A percentile compares a stretch with the other conserved stretches of the same genome.
Evolutionary conservation across 2,113 vertebrate species (phyloP).

Genomic region (Litocranius walleri): DNA sequence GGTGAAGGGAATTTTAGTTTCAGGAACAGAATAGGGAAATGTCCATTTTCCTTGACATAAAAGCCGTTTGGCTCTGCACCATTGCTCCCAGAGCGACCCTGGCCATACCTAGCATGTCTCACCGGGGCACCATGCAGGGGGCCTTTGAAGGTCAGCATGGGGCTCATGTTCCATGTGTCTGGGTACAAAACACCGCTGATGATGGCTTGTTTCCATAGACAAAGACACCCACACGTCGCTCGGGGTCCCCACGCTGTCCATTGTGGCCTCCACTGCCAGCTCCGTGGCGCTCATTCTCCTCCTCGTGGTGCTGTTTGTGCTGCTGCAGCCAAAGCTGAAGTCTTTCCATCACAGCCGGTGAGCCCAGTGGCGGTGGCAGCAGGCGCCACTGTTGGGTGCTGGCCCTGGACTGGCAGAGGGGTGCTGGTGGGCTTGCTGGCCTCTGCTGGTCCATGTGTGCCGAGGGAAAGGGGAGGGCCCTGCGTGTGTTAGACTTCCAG

Average conservation of each 20-base stretch:
- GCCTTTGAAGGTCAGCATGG: background rate
- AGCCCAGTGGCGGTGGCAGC: constrained; percentile 32
- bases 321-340: constrained; percentile 98
- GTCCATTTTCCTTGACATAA: background rate
- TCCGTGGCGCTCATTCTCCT: constrained; percentile 95
- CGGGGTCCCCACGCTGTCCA: constrained; percentile 92
- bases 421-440: background rate
- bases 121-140: background rate
- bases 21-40: background rate
- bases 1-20: background rate
- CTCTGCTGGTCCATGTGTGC: background rate
- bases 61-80: background rate
- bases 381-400: background rate
- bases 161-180: background rate
- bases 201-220: constrained; percentile 79
- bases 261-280: constrained; percentile 95
- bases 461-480: background rate
- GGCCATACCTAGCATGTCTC: background rate
- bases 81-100: background rate
- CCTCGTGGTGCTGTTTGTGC: constrained; percentile 95
- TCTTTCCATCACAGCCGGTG: constrained; percentile 98
- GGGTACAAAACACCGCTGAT: background rate
- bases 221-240: constrained; percentile 88
- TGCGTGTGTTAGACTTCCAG: background rate
- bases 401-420: background rate